phyloP scores from a whole-genome alignment of 2,113 vertebrate genomes.

The Cyanistes caeruleus region DNA sequence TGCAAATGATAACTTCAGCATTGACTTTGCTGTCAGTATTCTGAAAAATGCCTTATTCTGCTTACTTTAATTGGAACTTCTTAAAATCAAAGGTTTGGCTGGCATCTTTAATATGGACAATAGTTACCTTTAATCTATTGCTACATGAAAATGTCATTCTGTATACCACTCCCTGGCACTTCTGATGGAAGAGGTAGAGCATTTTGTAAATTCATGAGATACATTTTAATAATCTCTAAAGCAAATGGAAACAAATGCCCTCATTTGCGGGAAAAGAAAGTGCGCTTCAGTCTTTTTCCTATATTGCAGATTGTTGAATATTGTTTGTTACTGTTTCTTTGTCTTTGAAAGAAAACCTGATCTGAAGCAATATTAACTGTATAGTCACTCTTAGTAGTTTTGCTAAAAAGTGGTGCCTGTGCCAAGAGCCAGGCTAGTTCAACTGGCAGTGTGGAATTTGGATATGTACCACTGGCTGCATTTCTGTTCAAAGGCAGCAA shows the following conservation, averaged over 20 bases:
- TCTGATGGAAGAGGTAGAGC: background rate
- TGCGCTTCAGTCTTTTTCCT: background rate
- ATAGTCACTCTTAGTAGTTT: background rate
- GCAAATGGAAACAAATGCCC: background rate
- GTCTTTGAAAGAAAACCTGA: background rate
- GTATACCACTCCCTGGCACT: background rate
- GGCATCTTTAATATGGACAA: background rate
- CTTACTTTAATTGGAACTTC: background rate
- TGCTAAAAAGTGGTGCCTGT: background rate
- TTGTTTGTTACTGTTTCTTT: background rate
- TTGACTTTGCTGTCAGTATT: background rate
- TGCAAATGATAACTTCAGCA: background rate
- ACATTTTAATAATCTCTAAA: background rate
- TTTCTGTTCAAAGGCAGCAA: background rate
- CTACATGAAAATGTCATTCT: background rate
- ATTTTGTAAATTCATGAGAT: background rate
- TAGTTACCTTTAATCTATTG: background rate
- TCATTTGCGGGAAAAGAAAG: background rate
- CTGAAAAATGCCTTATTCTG: background rate
- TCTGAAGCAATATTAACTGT: background rate
- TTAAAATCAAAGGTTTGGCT: background rate
- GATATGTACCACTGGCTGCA: background rate
- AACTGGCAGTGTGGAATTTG: background rate
- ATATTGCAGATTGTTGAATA: background rate
- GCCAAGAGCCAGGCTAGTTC: background rate